phyloP scores from a whole-genome alignment of 2,888 invertebrate genomes.

The Pelosia muscerda region DNA sequence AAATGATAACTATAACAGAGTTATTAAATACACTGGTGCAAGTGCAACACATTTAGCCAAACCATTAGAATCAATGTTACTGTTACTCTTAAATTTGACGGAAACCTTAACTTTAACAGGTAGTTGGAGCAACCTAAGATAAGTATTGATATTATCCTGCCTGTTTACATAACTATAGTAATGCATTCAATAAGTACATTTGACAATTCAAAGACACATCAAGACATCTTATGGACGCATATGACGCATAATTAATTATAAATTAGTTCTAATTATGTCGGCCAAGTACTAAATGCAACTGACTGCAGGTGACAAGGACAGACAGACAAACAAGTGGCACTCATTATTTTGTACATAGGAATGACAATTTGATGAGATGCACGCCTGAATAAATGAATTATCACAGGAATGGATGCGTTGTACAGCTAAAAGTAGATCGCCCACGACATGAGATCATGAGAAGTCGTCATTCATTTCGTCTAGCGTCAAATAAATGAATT shows the following conservation, averaged over 20 bases:
- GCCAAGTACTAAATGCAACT: constrained; percentile 56
- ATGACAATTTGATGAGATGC: constrained; percentile 31
- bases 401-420: constrained; percentile 22
- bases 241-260: constrained; percentile 54
- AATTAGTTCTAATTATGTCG: constrained; percentile 56
- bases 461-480: background rate
- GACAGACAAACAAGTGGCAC: constrained; percentile 50
- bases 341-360: constrained; percentile 50
- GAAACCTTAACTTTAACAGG: too few relatives aligned
- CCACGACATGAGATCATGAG: background rate
- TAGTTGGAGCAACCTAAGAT: too few relatives aligned
- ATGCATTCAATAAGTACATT: background rate
- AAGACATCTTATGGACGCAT: constrained; percentile 39
- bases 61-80: too few relatives aligned
- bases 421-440: constrained; percentile 25
- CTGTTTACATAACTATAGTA: too few relatives aligned
- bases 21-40: too few relatives aligned
- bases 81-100: too few relatives aligned
- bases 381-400: constrained; percentile 39
- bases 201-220: constrained; percentile 25
- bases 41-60: too few relatives aligned
- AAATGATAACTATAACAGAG: too few relatives aligned
- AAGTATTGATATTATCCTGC: background rate
- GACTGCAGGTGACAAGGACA: constrained; percentile 60
- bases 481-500: background rate